Conservation (phyloP, 2,797 vertebrate genomes). For the Rhabdophis nuchalis region DNA sequence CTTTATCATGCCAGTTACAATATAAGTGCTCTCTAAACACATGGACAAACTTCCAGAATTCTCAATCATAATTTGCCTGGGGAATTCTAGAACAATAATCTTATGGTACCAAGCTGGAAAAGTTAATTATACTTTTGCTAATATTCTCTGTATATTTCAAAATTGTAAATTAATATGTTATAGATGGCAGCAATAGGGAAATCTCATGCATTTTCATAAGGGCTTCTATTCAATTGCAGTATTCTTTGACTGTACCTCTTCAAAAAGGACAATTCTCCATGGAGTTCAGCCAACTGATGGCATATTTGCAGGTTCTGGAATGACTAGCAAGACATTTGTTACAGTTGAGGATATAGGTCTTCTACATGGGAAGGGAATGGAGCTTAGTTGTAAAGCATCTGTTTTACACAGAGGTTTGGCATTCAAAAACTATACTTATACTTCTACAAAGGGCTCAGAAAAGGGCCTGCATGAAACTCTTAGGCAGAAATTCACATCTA, state of each 20-base stretch:
- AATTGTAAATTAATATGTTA: background rate
- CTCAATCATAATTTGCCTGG: background rate
- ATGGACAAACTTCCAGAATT: background rate
- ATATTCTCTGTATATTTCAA: background rate
- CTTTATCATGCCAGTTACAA: background rate
- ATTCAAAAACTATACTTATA: background rate
- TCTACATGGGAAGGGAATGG: background rate
- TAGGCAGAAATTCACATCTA: background rate
- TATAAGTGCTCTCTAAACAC: background rate
- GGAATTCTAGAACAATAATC: background rate
- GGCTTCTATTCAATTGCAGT: background rate
- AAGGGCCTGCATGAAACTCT: background rate
- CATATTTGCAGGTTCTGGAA: background rate
- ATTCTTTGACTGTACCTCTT: background rate
- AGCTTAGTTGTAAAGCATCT: background rate
- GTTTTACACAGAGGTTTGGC: background rate
- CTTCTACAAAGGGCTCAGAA: background rate
- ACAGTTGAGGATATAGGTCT: background rate
- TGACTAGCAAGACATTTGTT: background rate
- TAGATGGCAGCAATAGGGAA: background rate
- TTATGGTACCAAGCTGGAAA: background rate
- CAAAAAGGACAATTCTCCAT: background rate
- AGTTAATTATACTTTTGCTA: background rate
- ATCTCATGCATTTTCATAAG: background rate
- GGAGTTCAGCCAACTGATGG: background rate